Conservation (phyloP, 2,113 vertebrate species). For the Myrmophylax atrothorax region DNA sequence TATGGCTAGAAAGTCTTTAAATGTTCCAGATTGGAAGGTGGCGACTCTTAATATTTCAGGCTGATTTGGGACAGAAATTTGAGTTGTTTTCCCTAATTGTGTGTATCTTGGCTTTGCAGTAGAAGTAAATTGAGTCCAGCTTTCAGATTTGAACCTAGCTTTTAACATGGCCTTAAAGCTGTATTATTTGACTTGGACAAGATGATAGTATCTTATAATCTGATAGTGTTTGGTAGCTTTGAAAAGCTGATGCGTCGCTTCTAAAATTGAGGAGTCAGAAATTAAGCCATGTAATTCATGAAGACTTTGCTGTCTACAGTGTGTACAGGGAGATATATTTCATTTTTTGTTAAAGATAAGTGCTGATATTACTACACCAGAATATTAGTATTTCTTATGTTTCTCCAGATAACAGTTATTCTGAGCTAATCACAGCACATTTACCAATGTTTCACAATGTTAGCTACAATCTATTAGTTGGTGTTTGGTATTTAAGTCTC, state of each 20-base stretch:
- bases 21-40: not conserved
- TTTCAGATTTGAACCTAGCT: not conserved
- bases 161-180: not conserved
- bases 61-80: not conserved
- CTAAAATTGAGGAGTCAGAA: not conserved
- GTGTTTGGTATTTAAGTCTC: constrained; percentile 51
- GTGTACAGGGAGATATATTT: not conserved
- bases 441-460: constrained; percentile 10
- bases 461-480: constrained; percentile 5
- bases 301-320: not conserved
- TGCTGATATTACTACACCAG: not conserved
- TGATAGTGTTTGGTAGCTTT: not conserved
- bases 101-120: not conserved
- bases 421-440: not conserved
- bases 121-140: not conserved
- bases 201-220: not conserved
- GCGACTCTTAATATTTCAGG: not conserved
- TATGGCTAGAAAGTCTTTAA: not conserved
- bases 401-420: not conserved
- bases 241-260: not conserved
- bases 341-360: not conserved
- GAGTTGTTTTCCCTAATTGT: not conserved
- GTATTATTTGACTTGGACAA: not conserved
- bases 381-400: not conserved
- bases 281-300: not conserved